Base-by-base conservation (phyloP, 1,140 invertebrate genomes). In the Triops longicaudatus region DNA sequence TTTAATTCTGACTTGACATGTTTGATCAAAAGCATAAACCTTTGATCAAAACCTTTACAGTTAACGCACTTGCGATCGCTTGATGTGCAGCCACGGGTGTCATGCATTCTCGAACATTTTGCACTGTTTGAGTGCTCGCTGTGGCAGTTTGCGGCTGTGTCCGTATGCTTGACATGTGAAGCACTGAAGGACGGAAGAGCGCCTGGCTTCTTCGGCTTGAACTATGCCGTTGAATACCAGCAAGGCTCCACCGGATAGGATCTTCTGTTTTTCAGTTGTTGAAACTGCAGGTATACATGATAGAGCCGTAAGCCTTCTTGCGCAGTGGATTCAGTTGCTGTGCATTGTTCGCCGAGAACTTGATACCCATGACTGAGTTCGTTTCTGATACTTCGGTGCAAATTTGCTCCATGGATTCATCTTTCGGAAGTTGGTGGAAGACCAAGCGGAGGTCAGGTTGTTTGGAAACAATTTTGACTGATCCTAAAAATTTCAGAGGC, bases 361-460 rank as follows among this genome's bases (percentile, higher is more conserved):
- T 7, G 74, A 75, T 75, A 6, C 44, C 37, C 41, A 75, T 1
- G 41, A 10, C 26, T 26, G 37, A 41, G 37, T 75, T 75, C 41
- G 37, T 42, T 5, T 75, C 37, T 22, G 41, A 43, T 14, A 75
- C n/a, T 75, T 75, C 37, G 74, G 27, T 26, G 22, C 37, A 44
- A 26, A 75, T 75, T 41, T 75, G 37, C 17, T 26, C 74, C 9
- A 31, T 75, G 27, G 74, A 26, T 41, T 75, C 74, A 9, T 41
- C 74, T 75, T 41, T 75, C 5, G 74, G 74, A 28, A 75, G 74
- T 75, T 41, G 28, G 37, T 75, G 74, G 41, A 75, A 26, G n/a
- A 75, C 74, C 22, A 75, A 43, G 10, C 44, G 37, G 26, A 75
- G 37, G 41, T 75, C 44, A 2, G 74, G 26, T 41, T 44, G 37